phyloP scores from a whole-genome alignment of 2,888 invertebrate species.

The Dasypogon diadema region DNA sequence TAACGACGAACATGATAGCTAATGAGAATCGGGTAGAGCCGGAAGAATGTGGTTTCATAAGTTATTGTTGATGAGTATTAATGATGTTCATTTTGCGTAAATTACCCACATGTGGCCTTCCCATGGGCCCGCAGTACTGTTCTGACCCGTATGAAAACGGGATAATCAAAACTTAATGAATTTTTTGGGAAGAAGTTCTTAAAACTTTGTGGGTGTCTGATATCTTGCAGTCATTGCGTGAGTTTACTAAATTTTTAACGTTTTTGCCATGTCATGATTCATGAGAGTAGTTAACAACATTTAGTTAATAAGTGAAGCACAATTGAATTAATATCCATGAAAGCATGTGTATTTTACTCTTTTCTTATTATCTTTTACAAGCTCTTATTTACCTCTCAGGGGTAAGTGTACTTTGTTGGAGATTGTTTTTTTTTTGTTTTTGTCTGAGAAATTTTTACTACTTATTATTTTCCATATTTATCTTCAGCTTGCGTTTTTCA shows the following conservation, averaged over 20 bases:
- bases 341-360: too few relatives aligned
- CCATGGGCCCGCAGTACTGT: background rate
- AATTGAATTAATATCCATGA: too few relatives aligned
- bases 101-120: constrained; percentile 34
- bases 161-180: constrained; percentile 45
- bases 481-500: too few relatives aligned
- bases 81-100: constrained; percentile 53
- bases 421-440: too few relatives aligned
- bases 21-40: constrained; percentile 48
- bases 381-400: too few relatives aligned
- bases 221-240: constrained; percentile 38
- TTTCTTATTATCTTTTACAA: too few relatives aligned
- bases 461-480: too few relatives aligned
- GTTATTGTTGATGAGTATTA: constrained; percentile 55
- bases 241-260: constrained; percentile 30
- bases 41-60: constrained; percentile 51
- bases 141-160: background rate
- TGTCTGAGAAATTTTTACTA: too few relatives aligned
- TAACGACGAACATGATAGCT: constrained; percentile 36
- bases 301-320: too few relatives aligned
- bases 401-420: too few relatives aligned
- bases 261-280: background rate
- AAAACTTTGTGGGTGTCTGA: constrained; percentile 43
- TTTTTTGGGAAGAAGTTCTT: constrained; percentile 24
- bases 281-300: background rate